Evolutionary conservation across 2,113 vertebrate species (phyloP).

Genomic region (Tachysurus vachellii): DNA sequence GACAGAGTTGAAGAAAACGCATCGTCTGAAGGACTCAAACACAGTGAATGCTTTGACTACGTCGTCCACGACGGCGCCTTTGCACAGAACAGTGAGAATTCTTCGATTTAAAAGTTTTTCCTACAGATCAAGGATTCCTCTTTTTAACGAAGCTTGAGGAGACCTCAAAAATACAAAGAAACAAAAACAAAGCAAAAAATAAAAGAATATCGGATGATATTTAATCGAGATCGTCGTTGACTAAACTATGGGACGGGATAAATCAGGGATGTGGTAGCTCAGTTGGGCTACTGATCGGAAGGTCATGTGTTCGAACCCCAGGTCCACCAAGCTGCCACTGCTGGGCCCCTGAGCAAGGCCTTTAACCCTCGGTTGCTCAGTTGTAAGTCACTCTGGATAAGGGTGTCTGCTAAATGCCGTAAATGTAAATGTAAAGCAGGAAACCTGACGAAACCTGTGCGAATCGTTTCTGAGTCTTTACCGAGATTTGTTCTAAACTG

Average conservation of each 20-base stretch:
- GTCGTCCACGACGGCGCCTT: neutral
- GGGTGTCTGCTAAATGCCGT: too few species aligned
- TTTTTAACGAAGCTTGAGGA: neutral
- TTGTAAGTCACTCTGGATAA: too few species aligned
- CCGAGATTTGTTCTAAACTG: neutral
- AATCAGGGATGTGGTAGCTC: too few species aligned
- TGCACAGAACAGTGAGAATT: neutral
- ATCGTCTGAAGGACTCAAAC: fast-evolving
- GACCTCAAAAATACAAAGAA: too few species aligned
- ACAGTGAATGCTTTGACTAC: neutral
- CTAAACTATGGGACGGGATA: neutral
- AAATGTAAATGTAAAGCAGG: too few species aligned
- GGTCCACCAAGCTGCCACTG: too few species aligned
- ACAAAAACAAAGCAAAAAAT: too few species aligned
- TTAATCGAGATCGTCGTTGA: neutral
- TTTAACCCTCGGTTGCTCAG: too few species aligned
- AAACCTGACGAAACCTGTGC: neutral
- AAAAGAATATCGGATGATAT: neutral
- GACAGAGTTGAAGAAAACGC: too few species aligned
- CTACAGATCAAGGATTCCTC: neutral
- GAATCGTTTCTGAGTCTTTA: neutral
- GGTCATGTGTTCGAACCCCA: too few species aligned
- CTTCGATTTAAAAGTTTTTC: neutral
- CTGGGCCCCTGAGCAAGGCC: too few species aligned
- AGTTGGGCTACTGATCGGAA: too few species aligned